These are phyloP conservation scores for Pyrrhia umbra DNA, from an alignment of 2,888 invertebrate genomes.

Conservation along the genomic window DNA sequence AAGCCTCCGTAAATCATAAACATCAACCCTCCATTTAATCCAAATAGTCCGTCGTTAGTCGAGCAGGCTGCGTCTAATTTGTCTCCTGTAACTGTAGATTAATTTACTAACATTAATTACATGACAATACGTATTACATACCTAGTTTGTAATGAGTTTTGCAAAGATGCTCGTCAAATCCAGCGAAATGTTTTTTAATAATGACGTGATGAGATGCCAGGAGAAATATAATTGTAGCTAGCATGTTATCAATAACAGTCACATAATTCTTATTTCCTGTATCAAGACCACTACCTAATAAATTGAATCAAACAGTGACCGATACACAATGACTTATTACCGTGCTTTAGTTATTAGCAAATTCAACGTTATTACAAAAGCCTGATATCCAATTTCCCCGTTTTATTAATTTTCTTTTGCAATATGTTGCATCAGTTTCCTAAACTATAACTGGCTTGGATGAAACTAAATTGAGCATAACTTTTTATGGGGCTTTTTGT, in stretches of 20 bases:
- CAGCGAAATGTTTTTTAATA: too few species aligned
- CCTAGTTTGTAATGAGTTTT: slow-evolving; percentile 61
- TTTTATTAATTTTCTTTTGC: slow-evolving; percentile 86
- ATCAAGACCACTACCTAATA: too few species aligned
- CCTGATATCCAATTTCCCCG: slow-evolving; percentile 70
- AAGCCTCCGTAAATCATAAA: slow-evolving; percentile 90
- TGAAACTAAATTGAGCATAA: slow-evolving; percentile 84
- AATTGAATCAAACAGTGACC: too few species aligned
- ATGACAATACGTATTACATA: slow-evolving; percentile 81
- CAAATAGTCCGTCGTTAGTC: slow-evolving; percentile 90
- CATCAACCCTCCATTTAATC: slow-evolving; percentile 90
- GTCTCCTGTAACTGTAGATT: slow-evolving; percentile 89
- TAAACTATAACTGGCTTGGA: slow-evolving; percentile 81
- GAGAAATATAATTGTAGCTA: too few species aligned
- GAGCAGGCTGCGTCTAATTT: slow-evolving; percentile 90
- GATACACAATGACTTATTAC: slow-evolving; percentile 8
- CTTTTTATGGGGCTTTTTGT: slow-evolving; percentile 84
- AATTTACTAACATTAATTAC: slow-evolving; percentile 90
- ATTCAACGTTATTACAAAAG: slow-evolving; percentile 47
- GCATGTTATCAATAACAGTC: too few species aligned
- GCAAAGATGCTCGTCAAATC: too few species aligned
- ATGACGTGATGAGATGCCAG: too few species aligned
- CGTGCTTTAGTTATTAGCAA: slow-evolving; percentile 44
- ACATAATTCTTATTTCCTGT: too few species aligned
- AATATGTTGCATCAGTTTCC: slow-evolving; percentile 86